Conservation (phyloP, 64 coral and sea anemone genomes). For the Montipora foliosa region DNA sequence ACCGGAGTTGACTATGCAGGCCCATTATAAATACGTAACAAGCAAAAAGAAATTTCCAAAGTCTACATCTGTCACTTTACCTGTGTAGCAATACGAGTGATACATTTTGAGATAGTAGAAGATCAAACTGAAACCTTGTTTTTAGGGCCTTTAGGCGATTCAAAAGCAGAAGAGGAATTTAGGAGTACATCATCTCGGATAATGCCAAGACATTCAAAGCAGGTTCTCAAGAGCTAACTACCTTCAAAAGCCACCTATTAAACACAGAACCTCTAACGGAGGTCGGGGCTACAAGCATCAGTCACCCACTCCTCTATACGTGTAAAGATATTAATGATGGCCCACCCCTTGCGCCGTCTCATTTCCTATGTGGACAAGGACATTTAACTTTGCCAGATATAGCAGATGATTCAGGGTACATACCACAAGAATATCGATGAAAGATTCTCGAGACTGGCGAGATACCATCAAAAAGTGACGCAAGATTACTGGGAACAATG, state of each 20-base stretch:
- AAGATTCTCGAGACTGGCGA: not conserved
- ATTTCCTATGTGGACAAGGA: conserved; percentile 24
- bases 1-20: conserved; percentile 42
- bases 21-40: not conserved
- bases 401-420: not conserved
- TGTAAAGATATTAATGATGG: not conserved
- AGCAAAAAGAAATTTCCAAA: not conserved
- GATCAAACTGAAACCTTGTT: conserved; percentile 39
- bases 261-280: not conserved
- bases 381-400: conserved; percentile 27
- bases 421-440: not conserved
- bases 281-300: conserved; percentile 12
- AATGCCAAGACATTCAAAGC: conserved; percentile 31
- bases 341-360: conserved; percentile 13
- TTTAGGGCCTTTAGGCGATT: conserved; percentile 47
- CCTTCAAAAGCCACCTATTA: not conserved
- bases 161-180: not conserved
- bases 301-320: not conserved
- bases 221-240: not conserved
- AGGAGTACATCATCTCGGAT: not conserved
- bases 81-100: not conserved
- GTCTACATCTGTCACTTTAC: conserved; percentile 57
- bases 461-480: not conserved
- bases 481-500: not conserved
- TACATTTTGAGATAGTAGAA: conserved; percentile 53